Evolutionary conservation across 2,113 vertebrate species (phyloP).

Genomic region (Vicugna pacos): DNA sequence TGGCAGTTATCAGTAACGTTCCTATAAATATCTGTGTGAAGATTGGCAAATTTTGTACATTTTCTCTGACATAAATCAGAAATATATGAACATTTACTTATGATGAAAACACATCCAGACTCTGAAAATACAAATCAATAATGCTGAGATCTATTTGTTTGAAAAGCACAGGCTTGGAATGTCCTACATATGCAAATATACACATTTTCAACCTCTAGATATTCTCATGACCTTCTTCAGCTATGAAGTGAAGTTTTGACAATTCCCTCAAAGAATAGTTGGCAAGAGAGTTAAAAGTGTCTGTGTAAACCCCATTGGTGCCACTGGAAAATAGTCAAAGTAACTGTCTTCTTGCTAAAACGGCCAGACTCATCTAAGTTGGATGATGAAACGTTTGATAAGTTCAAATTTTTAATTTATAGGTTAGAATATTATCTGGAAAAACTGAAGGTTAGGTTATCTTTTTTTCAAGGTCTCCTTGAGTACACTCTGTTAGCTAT

Average conservation of each 20-base stretch:
- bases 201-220: background rate
- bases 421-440: background rate
- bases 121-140: background rate
- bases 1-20: background rate
- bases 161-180: background rate
- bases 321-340: background rate
- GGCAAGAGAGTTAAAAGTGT: background rate
- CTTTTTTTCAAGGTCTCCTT: slow-evolving; percentile 54
- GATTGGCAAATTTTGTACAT: background rate
- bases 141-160: background rate
- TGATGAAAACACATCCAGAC: background rate
- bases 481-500: slow-evolving; percentile 53
- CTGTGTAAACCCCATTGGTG: background rate
- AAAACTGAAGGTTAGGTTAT: background rate
- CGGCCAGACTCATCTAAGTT: background rate
- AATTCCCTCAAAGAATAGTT: background rate
- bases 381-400: background rate
- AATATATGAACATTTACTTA: background rate
- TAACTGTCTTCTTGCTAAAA: background rate
- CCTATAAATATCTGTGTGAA: background rate
- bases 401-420: background rate
- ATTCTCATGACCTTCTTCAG: background rate
- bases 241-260: background rate
- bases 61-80: background rate
- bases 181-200: background rate